phyloP scores from a whole-genome alignment of 2,113 vertebrate species.

The Cisticola juncidis region DNA sequence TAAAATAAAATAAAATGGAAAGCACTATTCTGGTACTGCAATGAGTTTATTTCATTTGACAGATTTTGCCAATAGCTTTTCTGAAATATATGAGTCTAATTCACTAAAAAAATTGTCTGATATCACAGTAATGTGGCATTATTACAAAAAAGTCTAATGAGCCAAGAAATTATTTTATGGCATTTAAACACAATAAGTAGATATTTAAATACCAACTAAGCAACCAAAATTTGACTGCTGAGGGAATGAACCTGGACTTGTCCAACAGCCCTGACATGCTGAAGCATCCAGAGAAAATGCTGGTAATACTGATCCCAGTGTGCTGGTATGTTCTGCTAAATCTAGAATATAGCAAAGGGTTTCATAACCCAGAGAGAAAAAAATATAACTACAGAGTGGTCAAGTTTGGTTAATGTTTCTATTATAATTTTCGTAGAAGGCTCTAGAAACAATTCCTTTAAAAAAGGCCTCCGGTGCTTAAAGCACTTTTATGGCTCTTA shows the following conservation, averaged over 20 bases:
- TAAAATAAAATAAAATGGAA: background rate
- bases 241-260: background rate
- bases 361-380: background rate
- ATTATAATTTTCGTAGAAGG: background rate
- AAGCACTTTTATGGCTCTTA: background rate
- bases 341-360: background rate
- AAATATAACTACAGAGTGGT: background rate
- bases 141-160: background rate
- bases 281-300: background rate
- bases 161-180: background rate
- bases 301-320: background rate
- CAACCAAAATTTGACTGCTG: background rate
- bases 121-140: background rate
- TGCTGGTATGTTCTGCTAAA: background rate
- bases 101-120: background rate
- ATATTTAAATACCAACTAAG: background rate
- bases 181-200: background rate
- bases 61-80: background rate
- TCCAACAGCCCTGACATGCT: background rate
- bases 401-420: background rate
- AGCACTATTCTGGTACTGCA: background rate
- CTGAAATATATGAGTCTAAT: background rate
- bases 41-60: background rate
- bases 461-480: background rate
- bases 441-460: background rate